Evolutionary conservation across 2,113 vertebrate species (phyloP), one percentile per base, ranked within the genome.

Genomic region (Trichomycterus rosablanca): DNA sequence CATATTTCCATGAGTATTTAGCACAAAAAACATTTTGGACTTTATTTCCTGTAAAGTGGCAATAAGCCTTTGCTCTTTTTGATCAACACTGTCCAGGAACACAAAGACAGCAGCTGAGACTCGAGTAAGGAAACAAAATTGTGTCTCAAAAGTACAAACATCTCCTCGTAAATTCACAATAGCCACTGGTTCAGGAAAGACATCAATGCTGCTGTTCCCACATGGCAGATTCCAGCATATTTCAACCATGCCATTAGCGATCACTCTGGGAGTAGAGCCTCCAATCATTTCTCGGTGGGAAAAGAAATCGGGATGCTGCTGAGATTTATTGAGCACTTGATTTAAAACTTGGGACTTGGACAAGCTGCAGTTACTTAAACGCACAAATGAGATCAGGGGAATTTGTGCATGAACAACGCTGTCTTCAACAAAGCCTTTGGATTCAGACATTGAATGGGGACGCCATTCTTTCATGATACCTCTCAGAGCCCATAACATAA

Each of bases 281-380:
- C 55, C 28, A 23, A 80, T 23, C 24, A 74, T 66, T 0, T 85
- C 78, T 5, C 52, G 62, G 49, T 89, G 80, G n/a, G 81, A 58
- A 51, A 90, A 91, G 20, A 74, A 70, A 15, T 77, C 71, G 15
- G 72, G 56, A 16, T 75, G 58, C 28, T 83, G 71, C 4, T 78
- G 79, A 7, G 60, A 15, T 12, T 42, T 65, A 19, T 77, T 84
- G 3, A 91, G 71, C 2, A 87, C 1, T 1, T 63, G 20, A 51
- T 89, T 90, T 2, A 90, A 50, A 44, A 82, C 7, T 45, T 75
- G 76, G 4, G 89, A 90, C 58, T 90, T 91, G 1, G 84, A 88
- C 28, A 87, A 63, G 20, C 52, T 83, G 19, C 71, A 82, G 51
- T 53, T 69, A 7, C 81, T 77, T 9, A 91, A 39, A 9, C 80